Evolutionary conservation across 2,888 invertebrate genomes (phyloP).

Genomic region (Luperina testacea): DNA sequence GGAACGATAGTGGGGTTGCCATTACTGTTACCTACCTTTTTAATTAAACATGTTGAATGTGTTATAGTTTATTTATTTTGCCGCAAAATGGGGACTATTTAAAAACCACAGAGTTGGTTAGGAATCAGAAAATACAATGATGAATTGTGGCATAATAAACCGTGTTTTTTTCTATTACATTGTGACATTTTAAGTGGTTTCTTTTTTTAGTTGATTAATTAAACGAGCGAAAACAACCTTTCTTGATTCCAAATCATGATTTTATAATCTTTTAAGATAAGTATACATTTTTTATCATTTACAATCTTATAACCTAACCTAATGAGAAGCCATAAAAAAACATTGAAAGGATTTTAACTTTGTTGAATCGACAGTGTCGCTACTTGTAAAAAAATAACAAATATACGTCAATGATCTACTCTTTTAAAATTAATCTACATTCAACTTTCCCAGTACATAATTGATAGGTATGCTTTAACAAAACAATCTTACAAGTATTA

Average conservation of each 20-base stretch:
- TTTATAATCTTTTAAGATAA: constrained; percentile 4
- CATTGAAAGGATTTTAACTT: not conserved
- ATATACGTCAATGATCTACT: not conserved
- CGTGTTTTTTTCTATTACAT: not conserved
- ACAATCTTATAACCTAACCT: not conserved
- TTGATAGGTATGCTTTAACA: not conserved
- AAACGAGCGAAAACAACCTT: constrained; percentile 3
- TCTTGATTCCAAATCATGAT: constrained; percentile 15
- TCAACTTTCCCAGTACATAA: not conserved
- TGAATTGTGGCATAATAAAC: not conserved
- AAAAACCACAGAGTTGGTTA: not conserved
- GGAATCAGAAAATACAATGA: not conserved
- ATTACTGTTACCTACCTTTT: constrained; percentile 7
- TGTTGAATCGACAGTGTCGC: not conserved
- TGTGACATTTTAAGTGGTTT: not conserved
- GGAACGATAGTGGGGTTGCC: constrained; percentile 4
- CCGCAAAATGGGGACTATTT: not conserved
- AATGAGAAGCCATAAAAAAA: not conserved
- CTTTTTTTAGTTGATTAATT: not conserved
- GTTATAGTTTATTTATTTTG: not conserved
- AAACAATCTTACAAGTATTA: not conserved
- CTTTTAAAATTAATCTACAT: not conserved
- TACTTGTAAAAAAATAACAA: not conserved
- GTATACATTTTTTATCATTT: not conserved
- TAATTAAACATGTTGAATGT: constrained; percentile 3